Evolutionary conservation across 2,797 vertebrate species (phyloP), one percentile per base, ranked within the genome.

Genomic region (Sarcophilus harrisii): DNA sequence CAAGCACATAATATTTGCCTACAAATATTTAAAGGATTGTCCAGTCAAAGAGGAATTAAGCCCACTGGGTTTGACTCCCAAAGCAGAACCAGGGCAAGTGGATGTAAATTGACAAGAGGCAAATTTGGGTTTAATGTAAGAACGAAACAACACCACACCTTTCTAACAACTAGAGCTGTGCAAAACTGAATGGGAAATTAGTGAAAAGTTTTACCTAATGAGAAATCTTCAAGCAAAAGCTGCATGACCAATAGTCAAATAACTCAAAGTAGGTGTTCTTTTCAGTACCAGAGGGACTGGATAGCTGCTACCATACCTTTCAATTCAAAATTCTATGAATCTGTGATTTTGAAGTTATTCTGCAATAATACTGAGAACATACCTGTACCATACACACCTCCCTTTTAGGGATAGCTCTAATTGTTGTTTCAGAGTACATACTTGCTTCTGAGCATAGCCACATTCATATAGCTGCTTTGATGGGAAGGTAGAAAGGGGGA

Each of bases 301-400:
- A 73, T 73, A 73, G 38, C 9, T 11, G 16, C 24, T 87, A 11
- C 10, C 73, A 87, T 12, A 24, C 38, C 3, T 45, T 87, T 10
- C 73, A 87, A 45, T 18, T 87, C 73, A 45, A 45, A 81, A 87
- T 58, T 32, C 59, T 24, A 0, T 32, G 81, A 92, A 81, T 57
- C 16, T 10, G 16, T 1, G 12, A 32, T 92, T 2, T 57, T 57
- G 54, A 4, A 90, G 58, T n/a, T 54, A 0, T 81, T 58, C 21
- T 29, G 30, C 5, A 28, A 27, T 13, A 32, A 60, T 2, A n/a
- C 0, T 1, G 52, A 1, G 3, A 24, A 28, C 92, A 45, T 24
- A 0, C 28, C 4, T 9, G 5, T 27, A 16, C 32, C 45, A 2
- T 30, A 24, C 2, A 0, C 2, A 0, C 12, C 1, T 13, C 59